A percentile compares a stretch with the other conserved stretches of the same genome.
Evolutionary conservation across 2,888 invertebrate species (phyloP).

Genomic region (Dasysyrphus albostriatus): DNA sequence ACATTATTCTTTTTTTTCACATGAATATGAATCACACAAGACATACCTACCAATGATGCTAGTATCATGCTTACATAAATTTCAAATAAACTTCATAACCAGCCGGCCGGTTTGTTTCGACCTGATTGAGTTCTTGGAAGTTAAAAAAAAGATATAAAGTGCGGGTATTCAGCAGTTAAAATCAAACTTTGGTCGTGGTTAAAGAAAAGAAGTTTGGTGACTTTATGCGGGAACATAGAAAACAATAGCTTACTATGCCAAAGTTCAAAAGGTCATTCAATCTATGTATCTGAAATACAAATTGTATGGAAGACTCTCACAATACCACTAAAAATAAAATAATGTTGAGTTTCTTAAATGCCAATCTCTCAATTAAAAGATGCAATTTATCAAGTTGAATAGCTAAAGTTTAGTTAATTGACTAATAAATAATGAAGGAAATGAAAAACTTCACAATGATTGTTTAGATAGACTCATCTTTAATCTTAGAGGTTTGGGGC

Average conservation of each 20-base stretch:
- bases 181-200: slow-evolving; percentile 4
- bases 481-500: not conserved
- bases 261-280: slow-evolving; percentile 31
- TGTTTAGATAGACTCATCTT: not conserved
- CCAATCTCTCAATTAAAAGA: slow-evolving; percentile 28
- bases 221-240: not conserved
- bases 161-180: not conserved
- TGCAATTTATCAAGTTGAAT: slow-evolving; percentile 30
- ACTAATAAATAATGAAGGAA: slow-evolving; percentile 10
- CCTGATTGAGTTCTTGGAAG: slow-evolving; percentile 37
- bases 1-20: not conserved
- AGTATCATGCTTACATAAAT: slow-evolving; percentile 3
- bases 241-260: slow-evolving; percentile 19
- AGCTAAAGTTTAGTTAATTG: slow-evolving; percentile 14
- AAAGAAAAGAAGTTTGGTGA: slow-evolving; percentile 18
- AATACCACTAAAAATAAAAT: not conserved
- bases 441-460: slow-evolving; percentile 5
- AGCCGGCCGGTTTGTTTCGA: not conserved
- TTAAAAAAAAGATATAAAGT: slow-evolving; percentile 6
- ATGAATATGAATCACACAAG: slow-evolving; percentile 24
- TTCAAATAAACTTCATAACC: slow-evolving; percentile 6
- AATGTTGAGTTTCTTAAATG: slow-evolving; percentile 2
- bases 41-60: slow-evolving; percentile 6
- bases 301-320: not conserved
- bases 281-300: not conserved